phyloP scores from a whole-genome alignment of 2,888 invertebrate genomes.

The Dryococelus australis region DNA sequence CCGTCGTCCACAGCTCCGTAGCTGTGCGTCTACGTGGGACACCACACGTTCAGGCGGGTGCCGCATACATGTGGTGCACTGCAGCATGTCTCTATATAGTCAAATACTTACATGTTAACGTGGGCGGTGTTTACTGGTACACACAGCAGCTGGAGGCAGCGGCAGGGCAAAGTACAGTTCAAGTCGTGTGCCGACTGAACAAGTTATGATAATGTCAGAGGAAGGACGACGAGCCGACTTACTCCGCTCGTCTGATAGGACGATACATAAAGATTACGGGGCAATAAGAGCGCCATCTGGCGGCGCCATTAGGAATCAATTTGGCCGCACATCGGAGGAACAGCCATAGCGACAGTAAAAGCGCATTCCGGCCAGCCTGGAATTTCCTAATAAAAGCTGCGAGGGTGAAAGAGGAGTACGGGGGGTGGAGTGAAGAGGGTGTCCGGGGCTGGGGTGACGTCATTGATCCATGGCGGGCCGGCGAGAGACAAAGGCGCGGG shows the following conservation, averaged over 20 bases:
- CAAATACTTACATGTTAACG: too few species aligned
- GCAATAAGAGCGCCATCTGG: constrained; percentile 40
- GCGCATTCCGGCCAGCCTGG: constrained; percentile 46
- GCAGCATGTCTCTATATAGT: too few species aligned
- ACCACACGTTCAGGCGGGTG: too few species aligned
- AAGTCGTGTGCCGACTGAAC: too few species aligned
- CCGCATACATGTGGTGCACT: too few species aligned
- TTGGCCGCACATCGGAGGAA: constrained; percentile 32
- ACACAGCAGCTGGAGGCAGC: too few species aligned
- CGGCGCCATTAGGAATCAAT: constrained; percentile 47
- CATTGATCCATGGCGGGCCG: constrained; percentile 43
- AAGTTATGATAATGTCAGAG: too few species aligned
- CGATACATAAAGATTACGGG: constrained; percentile 44
- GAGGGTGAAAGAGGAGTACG: neutral
- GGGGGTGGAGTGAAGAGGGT: neutral
- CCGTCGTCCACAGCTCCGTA: too few species aligned
- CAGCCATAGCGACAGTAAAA: constrained; percentile 42
- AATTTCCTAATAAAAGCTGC: constrained; percentile 46
- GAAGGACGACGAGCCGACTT: too few species aligned
- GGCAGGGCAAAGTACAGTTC: too few species aligned
- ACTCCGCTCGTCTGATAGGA: neutral
- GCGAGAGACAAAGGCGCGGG: constrained; percentile 8
- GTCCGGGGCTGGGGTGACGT: constrained; percentile 34
- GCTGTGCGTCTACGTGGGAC: too few species aligned
- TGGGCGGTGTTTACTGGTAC: too few species aligned